These are phyloP conservation scores for Hylia prasina DNA, from an alignment of 2,113 vertebrate species.

Conservation along the genomic window DNA sequence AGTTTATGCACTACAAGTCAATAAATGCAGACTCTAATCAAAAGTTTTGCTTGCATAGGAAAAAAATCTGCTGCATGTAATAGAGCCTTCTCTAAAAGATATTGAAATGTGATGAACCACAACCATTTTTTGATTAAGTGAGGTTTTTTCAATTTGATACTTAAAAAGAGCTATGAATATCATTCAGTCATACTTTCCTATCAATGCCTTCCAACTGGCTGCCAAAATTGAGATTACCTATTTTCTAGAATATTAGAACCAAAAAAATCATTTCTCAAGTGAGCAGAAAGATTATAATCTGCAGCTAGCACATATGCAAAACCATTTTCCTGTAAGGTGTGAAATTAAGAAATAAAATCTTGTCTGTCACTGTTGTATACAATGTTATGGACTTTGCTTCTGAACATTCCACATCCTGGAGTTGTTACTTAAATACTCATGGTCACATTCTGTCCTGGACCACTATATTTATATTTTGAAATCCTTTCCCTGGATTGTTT, in stretches of 20 bases:
- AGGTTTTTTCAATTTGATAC: slow-evolving; percentile 73
- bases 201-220: slow-evolving; percentile 55
- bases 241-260: slow-evolving; percentile 54
- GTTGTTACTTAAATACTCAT: slow-evolving; percentile 4
- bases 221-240: slow-evolving; percentile 26
- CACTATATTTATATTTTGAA: not conserved
- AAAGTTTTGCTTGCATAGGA: slow-evolving; percentile 60
- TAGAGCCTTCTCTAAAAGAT: slow-evolving; percentile 59
- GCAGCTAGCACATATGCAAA: slow-evolving; percentile 17
- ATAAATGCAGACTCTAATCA: slow-evolving; percentile 60
- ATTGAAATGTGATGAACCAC: slow-evolving; percentile 72
- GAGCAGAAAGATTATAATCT: slow-evolving; percentile 52
- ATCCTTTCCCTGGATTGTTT: not conserved
- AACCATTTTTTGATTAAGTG: slow-evolving; percentile 63
- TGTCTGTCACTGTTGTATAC: not conserved
- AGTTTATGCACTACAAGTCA: slow-evolving; percentile 45
- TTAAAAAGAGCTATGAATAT: slow-evolving; percentile 73
- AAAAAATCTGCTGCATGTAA: slow-evolving; percentile 47
- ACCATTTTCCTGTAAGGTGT: not conserved
- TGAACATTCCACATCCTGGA: not conserved
- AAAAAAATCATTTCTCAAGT: not conserved
- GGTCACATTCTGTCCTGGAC: not conserved
- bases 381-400: not conserved
- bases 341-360: slow-evolving; percentile 52
- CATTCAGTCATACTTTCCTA: slow-evolving; percentile 58